These are phyloP conservation scores for Brachyhypopomus occidentalis DNA, from an alignment of 2,113 vertebrate species.

Conservation along the genomic window DNA sequence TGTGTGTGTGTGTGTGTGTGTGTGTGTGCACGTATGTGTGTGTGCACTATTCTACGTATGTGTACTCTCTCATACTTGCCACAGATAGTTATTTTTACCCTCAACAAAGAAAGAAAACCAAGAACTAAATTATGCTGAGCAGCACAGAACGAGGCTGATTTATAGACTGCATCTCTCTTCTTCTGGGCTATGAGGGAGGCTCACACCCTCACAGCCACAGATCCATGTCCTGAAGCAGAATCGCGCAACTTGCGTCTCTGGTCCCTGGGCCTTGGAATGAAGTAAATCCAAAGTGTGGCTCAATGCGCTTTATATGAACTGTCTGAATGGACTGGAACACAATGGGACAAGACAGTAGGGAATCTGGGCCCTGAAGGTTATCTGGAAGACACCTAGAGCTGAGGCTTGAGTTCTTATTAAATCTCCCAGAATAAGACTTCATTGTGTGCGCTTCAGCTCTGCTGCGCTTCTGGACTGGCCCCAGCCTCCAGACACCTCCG, in stretches of 20 bases:
- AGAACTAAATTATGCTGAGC: conserved; percentile 44
- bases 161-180: conserved; percentile 39
- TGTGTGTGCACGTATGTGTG: background rate
- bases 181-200: conserved; percentile 11
- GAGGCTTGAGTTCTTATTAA: conserved; percentile 27
- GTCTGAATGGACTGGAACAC: background rate
- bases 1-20: conserved; percentile 20
- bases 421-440: background rate
- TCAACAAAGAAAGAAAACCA: conserved; percentile 6
- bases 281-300: background rate
- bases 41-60: conserved; percentile 4
- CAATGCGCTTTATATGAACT: background rate
- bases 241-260: background rate
- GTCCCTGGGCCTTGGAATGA: background rate
- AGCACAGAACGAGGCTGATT: conserved; percentile 41
- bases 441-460: background rate
- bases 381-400: background rate
- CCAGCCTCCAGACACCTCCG: background rate
- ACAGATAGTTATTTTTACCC: conserved; percentile 41
- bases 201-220: background rate
- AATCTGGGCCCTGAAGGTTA: background rate
- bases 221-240: background rate
- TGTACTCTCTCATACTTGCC: conserved; percentile 35
- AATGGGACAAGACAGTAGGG: too few relatives aligned
- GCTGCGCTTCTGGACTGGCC: conserved; percentile 20